These are phyloP conservation scores for Ceriagrion tenellum DNA, from an alignment of 2,888 invertebrate species.

Conservation along the genomic window DNA sequence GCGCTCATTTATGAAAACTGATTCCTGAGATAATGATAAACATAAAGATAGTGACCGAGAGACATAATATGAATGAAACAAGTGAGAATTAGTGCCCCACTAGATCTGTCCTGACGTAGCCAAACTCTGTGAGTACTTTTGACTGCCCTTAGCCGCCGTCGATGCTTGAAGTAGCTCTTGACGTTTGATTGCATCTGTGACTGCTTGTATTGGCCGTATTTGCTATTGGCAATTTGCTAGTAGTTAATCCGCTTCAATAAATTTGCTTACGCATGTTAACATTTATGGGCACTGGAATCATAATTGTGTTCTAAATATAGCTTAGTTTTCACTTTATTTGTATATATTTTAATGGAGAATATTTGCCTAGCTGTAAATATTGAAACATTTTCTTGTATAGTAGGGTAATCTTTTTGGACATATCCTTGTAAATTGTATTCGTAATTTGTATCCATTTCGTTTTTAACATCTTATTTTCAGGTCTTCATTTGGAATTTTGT, in stretches of 20 bases:
- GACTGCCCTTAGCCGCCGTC: constrained; percentile 29
- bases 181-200: neutral
- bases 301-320: neutral
- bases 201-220: neutral
- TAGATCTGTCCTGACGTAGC: neutral
- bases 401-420: constrained; percentile 48
- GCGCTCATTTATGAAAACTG: neutral
- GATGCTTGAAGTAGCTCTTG: neutral
- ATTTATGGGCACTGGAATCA: neutral
- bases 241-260: neutral
- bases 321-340: neutral
- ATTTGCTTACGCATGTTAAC: constrained; percentile 33
- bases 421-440: constrained; percentile 55
- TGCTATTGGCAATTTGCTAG: neutral
- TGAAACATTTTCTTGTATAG: constrained; percentile 45
- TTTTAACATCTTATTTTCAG: constrained; percentile 51
- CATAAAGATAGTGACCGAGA: neutral
- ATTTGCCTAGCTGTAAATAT: constrained; percentile 58
- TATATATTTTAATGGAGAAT: constrained; percentile 36
- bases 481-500: constrained; percentile 62
- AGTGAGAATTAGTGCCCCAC: neutral
- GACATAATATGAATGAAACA: neutral
- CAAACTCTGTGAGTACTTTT: neutral
- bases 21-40: neutral
- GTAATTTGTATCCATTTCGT: constrained; percentile 55